Percentiles rank a stretch among this genome's conserved stretches.
Evolutionary conservation across 2,888 invertebrate species (phyloP).

Genomic region (Sminthurides aquaticus): DNA sequence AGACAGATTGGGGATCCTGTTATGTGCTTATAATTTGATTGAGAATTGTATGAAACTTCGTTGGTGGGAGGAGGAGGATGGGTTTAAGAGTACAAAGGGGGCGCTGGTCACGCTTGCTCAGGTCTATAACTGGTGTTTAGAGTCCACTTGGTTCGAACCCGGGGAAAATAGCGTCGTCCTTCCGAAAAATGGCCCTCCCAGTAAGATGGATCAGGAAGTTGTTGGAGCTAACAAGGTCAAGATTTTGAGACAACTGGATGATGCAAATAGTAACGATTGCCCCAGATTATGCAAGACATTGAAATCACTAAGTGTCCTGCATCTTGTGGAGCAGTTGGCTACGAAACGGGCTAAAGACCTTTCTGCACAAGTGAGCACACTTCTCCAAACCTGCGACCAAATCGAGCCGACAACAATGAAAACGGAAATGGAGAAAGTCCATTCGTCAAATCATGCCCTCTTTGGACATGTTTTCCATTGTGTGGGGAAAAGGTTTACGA

Average conservation of each 20-base stretch:
- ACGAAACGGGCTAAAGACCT: conserved; percentile 31
- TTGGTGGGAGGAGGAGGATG: background rate
- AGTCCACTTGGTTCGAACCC: conserved; percentile 32
- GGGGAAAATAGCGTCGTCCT: conserved; percentile 13
- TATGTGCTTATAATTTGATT: conserved; percentile 16
- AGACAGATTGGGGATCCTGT: conserved; percentile 37
- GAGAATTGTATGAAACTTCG: conserved; percentile 8
- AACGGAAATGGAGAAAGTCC: background rate
- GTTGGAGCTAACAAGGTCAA: background rate
- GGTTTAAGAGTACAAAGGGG: background rate
- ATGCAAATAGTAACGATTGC: conserved; percentile 46
- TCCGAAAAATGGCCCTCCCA: background rate
- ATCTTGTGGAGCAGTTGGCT: conserved; percentile 56
- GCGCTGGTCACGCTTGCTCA: conserved; percentile 37
- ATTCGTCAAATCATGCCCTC: background rate
- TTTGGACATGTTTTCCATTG: conserved; percentile 1
- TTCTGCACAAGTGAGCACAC: background rate
- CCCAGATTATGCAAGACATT: conserved; percentile 63
- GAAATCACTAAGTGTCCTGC: conserved; percentile 64
- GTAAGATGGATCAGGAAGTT: background rate
- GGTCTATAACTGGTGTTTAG: conserved; percentile 37
- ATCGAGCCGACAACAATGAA: background rate
- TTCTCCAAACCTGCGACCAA: background rate
- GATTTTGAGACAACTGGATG: conserved; percentile 30
- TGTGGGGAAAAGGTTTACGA: background rate